phyloP scores from a whole-genome alignment of 2,888 invertebrate species.

The Cepaea hortensis region DNA sequence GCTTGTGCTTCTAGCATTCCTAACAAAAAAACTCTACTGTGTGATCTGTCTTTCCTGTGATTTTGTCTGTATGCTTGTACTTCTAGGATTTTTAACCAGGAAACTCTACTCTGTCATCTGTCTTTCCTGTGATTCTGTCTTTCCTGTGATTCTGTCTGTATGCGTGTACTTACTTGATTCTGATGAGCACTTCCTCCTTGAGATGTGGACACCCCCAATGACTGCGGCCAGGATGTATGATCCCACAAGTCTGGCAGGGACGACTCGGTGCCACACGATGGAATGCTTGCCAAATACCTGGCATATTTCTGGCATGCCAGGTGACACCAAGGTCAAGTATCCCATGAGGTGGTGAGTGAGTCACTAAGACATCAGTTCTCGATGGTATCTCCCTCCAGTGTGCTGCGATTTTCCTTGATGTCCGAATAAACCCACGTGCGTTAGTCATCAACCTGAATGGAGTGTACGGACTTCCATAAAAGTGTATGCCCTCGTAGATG shows the following conservation, averaged over 20 bases:
- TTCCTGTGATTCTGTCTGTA: neutral
- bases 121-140: no score
- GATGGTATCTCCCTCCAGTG: slow-evolving; percentile 66
- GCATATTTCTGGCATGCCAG: slow-evolving; percentile 46
- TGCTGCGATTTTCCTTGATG: slow-evolving; percentile 55
- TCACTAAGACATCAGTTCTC: slow-evolving; percentile 69
- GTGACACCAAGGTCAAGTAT: slow-evolving; percentile 62
- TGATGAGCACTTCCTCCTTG: slow-evolving; percentile 55
- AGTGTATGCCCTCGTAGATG: slow-evolving; percentile 65
- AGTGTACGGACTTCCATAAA: slow-evolving; percentile 71
- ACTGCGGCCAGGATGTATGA: slow-evolving; percentile 53
- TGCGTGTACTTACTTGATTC: slow-evolving; percentile 59
- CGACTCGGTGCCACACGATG: slow-evolving; percentile 11
- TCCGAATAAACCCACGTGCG: slow-evolving; percentile 64
- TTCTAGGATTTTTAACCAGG: no score
- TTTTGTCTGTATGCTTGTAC: no score
- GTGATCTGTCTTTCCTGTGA: no score
- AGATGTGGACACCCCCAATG: slow-evolving; percentile 64
- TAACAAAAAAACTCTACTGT: no score
- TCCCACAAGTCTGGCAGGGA: slow-evolving; percentile 43
- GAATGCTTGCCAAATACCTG: slow-evolving; percentile 25
- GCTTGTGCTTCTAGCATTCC: no score
- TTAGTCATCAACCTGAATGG: slow-evolving; percentile 57
- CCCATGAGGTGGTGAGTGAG: slow-evolving; percentile 69
- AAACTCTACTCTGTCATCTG: no score